Base-by-base conservation (phyloP, 2,888 invertebrate genomes). In the Epinotia demarniana region DNA sequence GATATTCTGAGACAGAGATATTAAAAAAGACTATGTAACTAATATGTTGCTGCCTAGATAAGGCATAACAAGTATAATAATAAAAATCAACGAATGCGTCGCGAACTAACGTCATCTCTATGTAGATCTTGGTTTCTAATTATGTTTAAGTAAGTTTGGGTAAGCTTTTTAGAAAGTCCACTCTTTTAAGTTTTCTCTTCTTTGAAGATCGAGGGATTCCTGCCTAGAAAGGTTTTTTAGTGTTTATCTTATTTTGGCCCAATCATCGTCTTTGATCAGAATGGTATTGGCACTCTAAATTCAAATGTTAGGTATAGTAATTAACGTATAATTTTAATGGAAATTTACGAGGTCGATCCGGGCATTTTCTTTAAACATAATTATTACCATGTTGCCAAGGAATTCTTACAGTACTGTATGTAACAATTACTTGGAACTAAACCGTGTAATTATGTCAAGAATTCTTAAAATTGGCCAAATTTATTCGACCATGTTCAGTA, bases 391-490 rank as follows among this genome's bases (percentile, higher is more conserved):
- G 19, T 53, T 58, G 60, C 70, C 62, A 75, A 64, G 39, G 49
- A 60, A 39, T 60, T 66, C 16, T 77, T 39, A 39, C 1, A 39
- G 78, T 80, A 81, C n/a, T 83, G 78, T 82, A 76, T 80, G 69
- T 68, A 55, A 82, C 77, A 77, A 76, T 69, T 67, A 80, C 39
- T 71, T 19, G 49, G 79, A 80, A 80, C 76, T 77, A 79, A 83
- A 85, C 83, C 78, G 79, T 84, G 85, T 80, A 86, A 88, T 86
- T 79, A 87, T 87, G 87, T 86, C 86, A 87, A 88, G 86, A 87
- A 79, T 84, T 84, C 77, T 73, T 53, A 66, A 46, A 70, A 70
- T 79, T 76, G 79, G 79, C 77, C 80, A 80, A 81, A 81, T 82
- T 79, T 80, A 77, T 80, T 80, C 71, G 77, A 79, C 82, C 79